Evolutionary conservation across 2,113 vertebrate species (phyloP).

Genomic region (Panthera tigris): DNA sequence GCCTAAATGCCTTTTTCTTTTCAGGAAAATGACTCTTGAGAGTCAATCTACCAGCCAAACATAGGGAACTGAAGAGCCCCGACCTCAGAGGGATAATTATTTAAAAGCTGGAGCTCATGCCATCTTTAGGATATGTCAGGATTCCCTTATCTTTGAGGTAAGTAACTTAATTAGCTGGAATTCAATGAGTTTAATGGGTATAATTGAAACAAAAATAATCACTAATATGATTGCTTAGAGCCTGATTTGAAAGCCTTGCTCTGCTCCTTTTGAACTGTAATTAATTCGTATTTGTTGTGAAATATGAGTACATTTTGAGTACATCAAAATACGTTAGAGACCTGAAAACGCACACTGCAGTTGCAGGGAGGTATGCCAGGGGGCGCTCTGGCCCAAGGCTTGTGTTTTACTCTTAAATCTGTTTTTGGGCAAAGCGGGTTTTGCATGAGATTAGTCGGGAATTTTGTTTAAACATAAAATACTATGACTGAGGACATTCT

Average conservation of each 20-base stretch:
- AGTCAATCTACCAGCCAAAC: background rate
- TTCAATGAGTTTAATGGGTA: conserved; percentile 54
- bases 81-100: conserved; percentile 1
- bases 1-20: background rate
- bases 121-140: background rate
- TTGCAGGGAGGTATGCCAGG: background rate
- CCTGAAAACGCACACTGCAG: background rate
- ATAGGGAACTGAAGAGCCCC: background rate
- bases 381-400: conserved; percentile 17
- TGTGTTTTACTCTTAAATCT: background rate
- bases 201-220: conserved; percentile 62
- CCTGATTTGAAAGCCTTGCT: conserved; percentile 52
- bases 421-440: background rate
- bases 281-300: conserved; percentile 64
- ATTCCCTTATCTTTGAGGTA: conserved; percentile 58
- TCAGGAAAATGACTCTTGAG: background rate
- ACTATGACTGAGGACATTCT: background rate
- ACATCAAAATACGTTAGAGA: background rate
- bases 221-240: conserved; percentile 55
- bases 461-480: background rate
- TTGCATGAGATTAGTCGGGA: background rate
- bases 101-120: conserved; percentile 39
- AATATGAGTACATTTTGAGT: background rate
- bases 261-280: conserved; percentile 57
- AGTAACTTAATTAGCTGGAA: conserved; percentile 71